phyloP scores from a whole-genome alignment of 2,797 vertebrate species.

The Gymnothorax javanicus region DNA sequence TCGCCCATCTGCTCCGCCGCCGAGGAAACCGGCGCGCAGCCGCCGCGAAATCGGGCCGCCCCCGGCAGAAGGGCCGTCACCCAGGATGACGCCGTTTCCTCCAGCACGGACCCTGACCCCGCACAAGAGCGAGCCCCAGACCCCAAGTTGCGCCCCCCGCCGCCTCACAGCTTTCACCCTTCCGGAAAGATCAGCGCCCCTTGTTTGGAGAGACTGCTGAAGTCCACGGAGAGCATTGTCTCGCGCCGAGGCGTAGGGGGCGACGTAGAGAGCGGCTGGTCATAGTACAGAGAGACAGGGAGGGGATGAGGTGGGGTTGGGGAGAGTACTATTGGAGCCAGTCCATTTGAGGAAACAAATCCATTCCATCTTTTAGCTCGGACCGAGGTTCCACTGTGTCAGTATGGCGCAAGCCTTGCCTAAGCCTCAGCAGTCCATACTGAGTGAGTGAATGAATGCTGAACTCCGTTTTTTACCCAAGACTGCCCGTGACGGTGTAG shows the following conservation, averaged over 20 bases:
- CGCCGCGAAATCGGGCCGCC: background rate
- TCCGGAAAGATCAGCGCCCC: slow-evolving; percentile 58
- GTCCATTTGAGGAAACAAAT: background rate
- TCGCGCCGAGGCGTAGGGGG: slow-evolving; percentile 30
- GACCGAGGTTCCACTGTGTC: slow-evolving; percentile 17
- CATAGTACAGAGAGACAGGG: background rate
- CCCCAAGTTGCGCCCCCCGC: background rate
- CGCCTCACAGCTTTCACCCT: slow-evolving; percentile 1
- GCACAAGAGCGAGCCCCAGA: background rate
- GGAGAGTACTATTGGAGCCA: background rate
- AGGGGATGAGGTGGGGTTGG: background rate
- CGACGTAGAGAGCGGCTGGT: slow-evolving; percentile 23
- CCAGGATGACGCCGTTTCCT: slow-evolving; percentile 63
- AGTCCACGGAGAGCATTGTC: slow-evolving; percentile 59
- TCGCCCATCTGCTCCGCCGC: slow-evolving; percentile 45
- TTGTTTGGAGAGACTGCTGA: slow-evolving; percentile 61
- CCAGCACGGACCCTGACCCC: slow-evolving; percentile 54
- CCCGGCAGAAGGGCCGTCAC: slow-evolving; percentile 39
- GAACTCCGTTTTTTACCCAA: background rate
- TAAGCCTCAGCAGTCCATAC: background rate
- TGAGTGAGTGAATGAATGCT: background rate
- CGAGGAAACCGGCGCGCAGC: fast-evolving
- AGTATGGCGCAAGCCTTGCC: background rate
- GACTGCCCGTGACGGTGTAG: no score
- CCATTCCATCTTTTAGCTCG: slow-evolving; percentile 10